Base-by-base conservation (phyloP, 2,113 vertebrate species). In the Trogon surrucura region DNA sequence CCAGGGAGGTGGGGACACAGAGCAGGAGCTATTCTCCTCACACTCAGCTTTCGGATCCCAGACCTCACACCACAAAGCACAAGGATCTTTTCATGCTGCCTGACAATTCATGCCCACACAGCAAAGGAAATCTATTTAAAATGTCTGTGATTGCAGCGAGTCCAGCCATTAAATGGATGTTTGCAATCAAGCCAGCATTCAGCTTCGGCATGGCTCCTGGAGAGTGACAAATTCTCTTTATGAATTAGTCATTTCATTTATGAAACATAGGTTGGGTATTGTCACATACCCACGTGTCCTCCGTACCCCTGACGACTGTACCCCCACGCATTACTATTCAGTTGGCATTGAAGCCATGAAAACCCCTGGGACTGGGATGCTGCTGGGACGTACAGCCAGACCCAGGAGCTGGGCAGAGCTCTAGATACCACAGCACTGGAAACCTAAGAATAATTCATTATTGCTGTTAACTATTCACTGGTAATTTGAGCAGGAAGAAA, bases 151-250 rank as follows among this genome's bases (percentile, higher is more conserved):
- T 19, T 93, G 81, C 85, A 70, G 57, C 22, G 60, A 96, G 74
- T 90, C 79, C 88, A 69, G 85, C 62, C 75, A 51, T 88, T 89
- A 91, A 88, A 80, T 30, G 62, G 53, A 84, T 89, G 79, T 95
- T 96, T 96, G 94, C 94, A 96, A 96, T 96, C 92, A 96, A 97
- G 89, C 57, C 74, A 85, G 91, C 57, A 91, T 95, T 97, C 94
- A 95, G 88, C 85, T 88, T 70, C 16, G 3, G 66, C 47, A 6
- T 71, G 80, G 75, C 53, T 87, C 94, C 91, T 79, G 83, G 67
- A 66, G 91, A 67, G 85, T 81, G 85, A 92, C 89, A 94, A 92
- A 80, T 72, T 93, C 34, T 85, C 82, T 92, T 93, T 93, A 95
- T 94, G 95, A 96, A 95, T 94, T 94, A 96, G 88, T 96, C 88